These are phyloP conservation scores for Hydrozoanthus tunicans DNA, from an alignment of 64 coral and sea anemone genomes.

Conservation along the genomic window DNA sequence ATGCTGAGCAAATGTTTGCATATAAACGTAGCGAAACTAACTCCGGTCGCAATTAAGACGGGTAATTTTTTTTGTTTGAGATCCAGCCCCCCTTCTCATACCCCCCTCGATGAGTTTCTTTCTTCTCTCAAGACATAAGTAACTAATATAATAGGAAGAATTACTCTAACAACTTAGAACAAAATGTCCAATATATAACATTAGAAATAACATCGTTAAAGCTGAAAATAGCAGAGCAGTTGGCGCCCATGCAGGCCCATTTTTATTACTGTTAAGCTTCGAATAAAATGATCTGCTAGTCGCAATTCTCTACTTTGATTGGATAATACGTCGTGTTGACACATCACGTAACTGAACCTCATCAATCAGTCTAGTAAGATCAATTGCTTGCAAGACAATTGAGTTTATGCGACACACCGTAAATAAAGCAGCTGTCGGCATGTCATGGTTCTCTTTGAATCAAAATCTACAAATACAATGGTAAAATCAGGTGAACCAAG, in stretches of 20 bases:
- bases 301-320: conserved; percentile 23
- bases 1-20: conserved; percentile 51
- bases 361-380: conserved; percentile 38
- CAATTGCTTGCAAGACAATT: conserved; percentile 53
- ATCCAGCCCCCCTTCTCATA: conserved; percentile 17
- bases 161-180: neutral
- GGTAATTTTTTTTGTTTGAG: conserved; percentile 55
- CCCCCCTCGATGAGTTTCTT: conserved; percentile 45
- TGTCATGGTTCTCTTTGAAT: conserved; percentile 43
- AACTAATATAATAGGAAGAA: neutral
- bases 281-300: neutral
- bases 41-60: conserved; percentile 38
- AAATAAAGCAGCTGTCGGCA: conserved; percentile 45
- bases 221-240: neutral
- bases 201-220: neutral
- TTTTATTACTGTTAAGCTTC: neutral
- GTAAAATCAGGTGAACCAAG: conserved; percentile 4
- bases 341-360: conserved; percentile 18
- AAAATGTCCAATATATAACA: neutral
- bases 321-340: conserved; percentile 14
- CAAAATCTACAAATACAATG: conserved; percentile 47
- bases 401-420: conserved; percentile 6
- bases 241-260: neutral
- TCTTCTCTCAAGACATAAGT: neutral
- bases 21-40: conserved; percentile 42